Conservation (phyloP, 2,888 invertebrate genomes). For the Netelia fuscicornis region DNA sequence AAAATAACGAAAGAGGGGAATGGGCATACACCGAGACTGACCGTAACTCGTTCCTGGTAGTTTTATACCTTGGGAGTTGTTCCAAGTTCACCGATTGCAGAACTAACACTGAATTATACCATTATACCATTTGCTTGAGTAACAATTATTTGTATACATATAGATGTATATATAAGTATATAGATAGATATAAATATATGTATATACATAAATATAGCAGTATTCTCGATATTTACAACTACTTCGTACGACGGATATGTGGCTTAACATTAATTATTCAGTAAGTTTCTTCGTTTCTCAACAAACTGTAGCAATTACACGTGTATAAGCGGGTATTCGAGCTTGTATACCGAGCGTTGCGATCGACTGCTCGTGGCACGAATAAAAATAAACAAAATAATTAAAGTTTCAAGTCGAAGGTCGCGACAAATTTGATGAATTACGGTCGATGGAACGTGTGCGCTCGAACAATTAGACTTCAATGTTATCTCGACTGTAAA, state of each 20-base stretch:
- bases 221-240: too few relatives aligned
- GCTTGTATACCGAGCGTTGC: constrained; percentile 21
- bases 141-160: neutral
- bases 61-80: constrained; percentile 28
- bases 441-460: constrained; percentile 34
- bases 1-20: neutral
- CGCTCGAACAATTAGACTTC: constrained; percentile 28
- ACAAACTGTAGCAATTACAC: constrained; percentile 19
- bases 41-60: neutral
- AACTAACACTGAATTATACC: neutral
- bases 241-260: constrained; percentile 14
- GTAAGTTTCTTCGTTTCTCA: constrained; percentile 36
- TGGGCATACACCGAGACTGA: neutral
- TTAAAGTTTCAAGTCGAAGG: neutral
- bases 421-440: constrained; percentile 6
- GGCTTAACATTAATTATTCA: constrained; percentile 55
- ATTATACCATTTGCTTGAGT: neutral
- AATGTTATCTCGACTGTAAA: constrained; percentile 1
- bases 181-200: too few relatives aligned
- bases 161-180: neutral
- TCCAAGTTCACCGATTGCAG: constrained; percentile 36
- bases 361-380: constrained; percentile 5
- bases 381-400: constrained; percentile 20
- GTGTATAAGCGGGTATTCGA: neutral
- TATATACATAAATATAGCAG: too few relatives aligned